phyloP scores from a whole-genome alignment of 2,797 vertebrate species.

The Helicolenus hilgendorfi region DNA sequence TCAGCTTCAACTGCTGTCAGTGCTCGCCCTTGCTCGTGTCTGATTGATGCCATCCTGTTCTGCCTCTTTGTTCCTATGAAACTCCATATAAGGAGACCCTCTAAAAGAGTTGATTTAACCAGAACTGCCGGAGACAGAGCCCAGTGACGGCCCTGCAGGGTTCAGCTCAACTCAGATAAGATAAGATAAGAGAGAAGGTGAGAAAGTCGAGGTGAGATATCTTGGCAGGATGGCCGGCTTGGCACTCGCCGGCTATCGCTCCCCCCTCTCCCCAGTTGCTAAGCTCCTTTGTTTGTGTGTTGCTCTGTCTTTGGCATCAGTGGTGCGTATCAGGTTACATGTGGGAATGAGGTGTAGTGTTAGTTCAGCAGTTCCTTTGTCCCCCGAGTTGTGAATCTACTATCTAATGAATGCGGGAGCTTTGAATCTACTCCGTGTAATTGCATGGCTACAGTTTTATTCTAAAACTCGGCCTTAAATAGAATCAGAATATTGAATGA shows the following conservation, averaged over 20 bases:
- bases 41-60: slow-evolving; percentile 68
- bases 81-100: slow-evolving; percentile 65
- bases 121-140: slow-evolving; percentile 59
- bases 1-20: slow-evolving; percentile 42
- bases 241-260: slow-evolving; percentile 43
- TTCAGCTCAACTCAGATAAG: slow-evolving; percentile 60
- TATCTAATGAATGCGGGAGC: slow-evolving; percentile 62
- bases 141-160: slow-evolving; percentile 66
- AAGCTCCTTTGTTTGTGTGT: slow-evolving; percentile 87
- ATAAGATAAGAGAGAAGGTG: slow-evolving; percentile 80
- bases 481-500: slow-evolving; percentile 48
- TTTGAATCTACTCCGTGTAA: slow-evolving; percentile 53
- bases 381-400: slow-evolving; percentile 72
- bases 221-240: slow-evolving; percentile 43
- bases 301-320: slow-evolving; percentile 75
- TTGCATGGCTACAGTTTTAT: slow-evolving; percentile 44
- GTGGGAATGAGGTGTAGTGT: slow-evolving; percentile 82
- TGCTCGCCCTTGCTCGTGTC: slow-evolving; percentile 39
- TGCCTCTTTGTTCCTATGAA: slow-evolving; percentile 64
- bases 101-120: slow-evolving; percentile 54
- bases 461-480: slow-evolving; percentile 46
- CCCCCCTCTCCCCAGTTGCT: slow-evolving; percentile 74
- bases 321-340: slow-evolving; percentile 77
- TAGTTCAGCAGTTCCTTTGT: slow-evolving; percentile 85
- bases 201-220: slow-evolving; percentile 68